phyloP scores from a whole-genome alignment of 2,888 invertebrate genomes.

The Ophraella communa region DNA sequence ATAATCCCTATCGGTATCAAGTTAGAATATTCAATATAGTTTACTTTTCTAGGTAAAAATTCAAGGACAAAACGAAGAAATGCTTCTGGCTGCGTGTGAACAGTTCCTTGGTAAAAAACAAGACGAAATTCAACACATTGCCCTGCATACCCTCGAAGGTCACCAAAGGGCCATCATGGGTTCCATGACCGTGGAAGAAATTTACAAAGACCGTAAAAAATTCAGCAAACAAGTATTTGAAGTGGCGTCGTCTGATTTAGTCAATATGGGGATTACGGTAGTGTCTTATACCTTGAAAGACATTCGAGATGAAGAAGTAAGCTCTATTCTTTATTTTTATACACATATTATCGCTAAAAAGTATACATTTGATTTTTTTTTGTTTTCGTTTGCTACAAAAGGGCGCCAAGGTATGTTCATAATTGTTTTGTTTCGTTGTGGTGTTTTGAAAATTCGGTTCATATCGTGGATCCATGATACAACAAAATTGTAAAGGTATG shows the following conservation, averaged over 20 bases:
- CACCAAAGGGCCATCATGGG: slow-evolving; percentile 97
- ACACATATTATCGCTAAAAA: neutral
- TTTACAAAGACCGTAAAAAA: slow-evolving; percentile 94
- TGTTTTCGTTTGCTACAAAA: slow-evolving; percentile 59
- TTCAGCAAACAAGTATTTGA: slow-evolving; percentile 95
- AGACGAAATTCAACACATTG: slow-evolving; percentile 88
- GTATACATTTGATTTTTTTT: slow-evolving; percentile 41
- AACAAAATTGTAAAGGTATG: too few species aligned
- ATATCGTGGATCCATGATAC: too few species aligned
- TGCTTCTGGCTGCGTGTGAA: slow-evolving; percentile 90
- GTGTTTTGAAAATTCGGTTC: slow-evolving; percentile 20
- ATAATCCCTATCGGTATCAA: too few species aligned
- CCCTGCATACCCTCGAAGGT: slow-evolving; percentile 86
- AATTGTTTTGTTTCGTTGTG: slow-evolving; percentile 41
- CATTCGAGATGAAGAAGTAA: slow-evolving; percentile 92
- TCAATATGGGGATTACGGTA: slow-evolving; percentile 96
- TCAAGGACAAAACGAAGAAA: slow-evolving; percentile 88
- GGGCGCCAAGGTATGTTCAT: slow-evolving; percentile 70
- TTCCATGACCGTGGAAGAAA: slow-evolving; percentile 96
- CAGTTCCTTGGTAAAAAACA: slow-evolving; percentile 91
- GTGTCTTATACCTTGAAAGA: slow-evolving; percentile 95
- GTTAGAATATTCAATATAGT: too few species aligned
- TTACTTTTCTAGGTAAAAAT: slow-evolving; percentile 74
- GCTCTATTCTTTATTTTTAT: slow-evolving; percentile 17
- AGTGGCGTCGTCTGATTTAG: slow-evolving; percentile 92